Percentiles rank a stretch among this genome's conserved stretches.
phyloP scores from a whole-genome alignment of 1,140 invertebrate genomes.

The Neodiprion fabricii region DNA sequence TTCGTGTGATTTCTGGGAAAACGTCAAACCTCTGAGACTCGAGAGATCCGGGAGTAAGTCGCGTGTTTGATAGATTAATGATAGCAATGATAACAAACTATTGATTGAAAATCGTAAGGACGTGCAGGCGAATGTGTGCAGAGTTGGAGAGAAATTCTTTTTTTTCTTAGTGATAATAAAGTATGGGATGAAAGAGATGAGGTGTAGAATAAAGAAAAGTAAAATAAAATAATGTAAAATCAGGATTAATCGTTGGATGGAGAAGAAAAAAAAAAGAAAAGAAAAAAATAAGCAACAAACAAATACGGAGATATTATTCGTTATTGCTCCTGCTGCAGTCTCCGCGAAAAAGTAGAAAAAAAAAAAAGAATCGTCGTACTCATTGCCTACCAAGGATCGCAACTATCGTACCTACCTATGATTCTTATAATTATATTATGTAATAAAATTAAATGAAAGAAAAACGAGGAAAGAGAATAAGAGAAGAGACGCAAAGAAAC shows the following conservation, averaged over 20 bases:
- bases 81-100: too few relatives aligned
- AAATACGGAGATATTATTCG: not conserved
- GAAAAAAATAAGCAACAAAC: too few relatives aligned
- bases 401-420: conserved; percentile 49
- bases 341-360: conserved; percentile 12
- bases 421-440: conserved; percentile 50
- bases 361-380: conserved; percentile 45
- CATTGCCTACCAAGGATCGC: conserved; percentile 49
- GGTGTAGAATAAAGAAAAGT: conserved; percentile 5
- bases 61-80: too few relatives aligned
- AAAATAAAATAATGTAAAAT: conserved; percentile 11
- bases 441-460: conserved; percentile 22
- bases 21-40: too few relatives aligned
- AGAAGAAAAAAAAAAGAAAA: too few relatives aligned
- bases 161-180: not conserved
- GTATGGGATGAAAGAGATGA: conserved; percentile 11
- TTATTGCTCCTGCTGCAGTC: too few relatives aligned
- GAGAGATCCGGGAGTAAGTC: too few relatives aligned
- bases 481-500: conserved; percentile 18
- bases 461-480: conserved; percentile 3
- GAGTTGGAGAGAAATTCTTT: too few relatives aligned
- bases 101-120: too few relatives aligned
- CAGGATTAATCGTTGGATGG: not conserved
- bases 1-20: too few relatives aligned
- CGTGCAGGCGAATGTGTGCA: too few relatives aligned